Base-by-base conservation (phyloP, 1,140 invertebrate species). In the Palaemon carinicauda region DNA sequence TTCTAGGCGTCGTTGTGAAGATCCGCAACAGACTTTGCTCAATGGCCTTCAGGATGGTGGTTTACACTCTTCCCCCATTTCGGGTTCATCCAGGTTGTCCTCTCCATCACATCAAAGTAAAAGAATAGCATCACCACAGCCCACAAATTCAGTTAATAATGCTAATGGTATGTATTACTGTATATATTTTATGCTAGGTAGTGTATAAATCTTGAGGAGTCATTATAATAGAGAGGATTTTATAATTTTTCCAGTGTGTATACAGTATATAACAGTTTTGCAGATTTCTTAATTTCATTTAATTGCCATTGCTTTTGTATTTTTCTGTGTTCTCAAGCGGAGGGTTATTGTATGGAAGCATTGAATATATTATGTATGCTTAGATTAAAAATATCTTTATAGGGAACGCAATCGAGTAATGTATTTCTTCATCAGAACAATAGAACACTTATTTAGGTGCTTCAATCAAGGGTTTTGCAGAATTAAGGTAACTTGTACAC, bases 1-100 rank as follows among this genome's bases (percentile, higher is more conserved):
- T 60, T 73, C 24, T 56, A 86, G 83, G 41, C 83, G 83, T 52
- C 77, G 83, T 0, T 41, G 19, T 17, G 83, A 80, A 24, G 83
- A 86, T 21, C 31, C 77, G 1, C 77, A 80, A 73, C 83, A 86
- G 65, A 86, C 83, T 78, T 52, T 86, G 12, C 51, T 86, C 14
- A 86, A 86, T 50, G 83, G 83, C n/a, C 65, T 86, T 24, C 83
- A 86, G 65, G 83, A 86, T 15, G 60, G 83, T 15, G 83, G 83
- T 33, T 51, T 80, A 12, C 77, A 80, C 51, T 31, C 60, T 56
- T 51, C 82, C 19, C 24, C 82, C 3, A 9, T 65, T 27, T 51
- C 73, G 1, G 19, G n/a, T 51, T 29, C 56, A 9, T 52, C 41
- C 14, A 14, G 54, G 69, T 21, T 75, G 10, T 69, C 75, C 9